phyloP scores from a whole-genome alignment of 2,797 vertebrate species.

The Eulemur mongoz region DNA sequence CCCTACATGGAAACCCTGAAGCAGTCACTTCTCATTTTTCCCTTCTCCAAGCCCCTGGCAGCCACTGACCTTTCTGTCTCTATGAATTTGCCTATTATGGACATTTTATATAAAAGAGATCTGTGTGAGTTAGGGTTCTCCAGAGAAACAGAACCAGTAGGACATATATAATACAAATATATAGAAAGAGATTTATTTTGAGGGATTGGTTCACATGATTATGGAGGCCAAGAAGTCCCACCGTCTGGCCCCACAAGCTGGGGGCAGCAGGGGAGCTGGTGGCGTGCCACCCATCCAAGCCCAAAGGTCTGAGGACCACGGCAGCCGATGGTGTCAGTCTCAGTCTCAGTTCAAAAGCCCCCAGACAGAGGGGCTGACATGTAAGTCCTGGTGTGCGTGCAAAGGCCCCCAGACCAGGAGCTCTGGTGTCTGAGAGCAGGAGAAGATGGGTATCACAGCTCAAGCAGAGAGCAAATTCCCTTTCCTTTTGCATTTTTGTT shows the following conservation, averaged over 20 bases:
- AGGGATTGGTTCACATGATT: not conserved
- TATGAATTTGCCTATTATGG: not conserved
- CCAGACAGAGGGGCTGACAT: too few species aligned
- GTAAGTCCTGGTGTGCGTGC: not conserved
- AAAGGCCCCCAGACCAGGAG: too few species aligned
- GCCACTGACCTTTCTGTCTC: not conserved
- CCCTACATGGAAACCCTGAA: not conserved
- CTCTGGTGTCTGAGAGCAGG: not conserved
- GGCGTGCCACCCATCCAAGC: not conserved
- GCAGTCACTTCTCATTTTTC: not conserved
- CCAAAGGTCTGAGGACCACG: not conserved
- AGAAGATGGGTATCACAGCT: not conserved
- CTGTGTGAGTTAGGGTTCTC: not conserved
- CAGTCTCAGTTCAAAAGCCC: not conserved
- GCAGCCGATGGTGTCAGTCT: not conserved
- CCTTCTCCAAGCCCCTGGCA: not conserved
- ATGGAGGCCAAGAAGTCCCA: not conserved
- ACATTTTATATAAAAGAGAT: not conserved
- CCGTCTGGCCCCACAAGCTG: not conserved
- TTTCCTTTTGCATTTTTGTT: not conserved
- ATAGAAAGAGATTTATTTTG: not conserved
- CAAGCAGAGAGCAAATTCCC: not conserved
- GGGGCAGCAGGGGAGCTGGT: not conserved
- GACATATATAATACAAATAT: not conserved
- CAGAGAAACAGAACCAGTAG: not conserved